A percentile compares a stretch with the other conserved stretches of the same genome.
Evolutionary conservation across 2,113 vertebrate genomes (phyloP).

Genomic region (Pteronura brasiliensis): DNA sequence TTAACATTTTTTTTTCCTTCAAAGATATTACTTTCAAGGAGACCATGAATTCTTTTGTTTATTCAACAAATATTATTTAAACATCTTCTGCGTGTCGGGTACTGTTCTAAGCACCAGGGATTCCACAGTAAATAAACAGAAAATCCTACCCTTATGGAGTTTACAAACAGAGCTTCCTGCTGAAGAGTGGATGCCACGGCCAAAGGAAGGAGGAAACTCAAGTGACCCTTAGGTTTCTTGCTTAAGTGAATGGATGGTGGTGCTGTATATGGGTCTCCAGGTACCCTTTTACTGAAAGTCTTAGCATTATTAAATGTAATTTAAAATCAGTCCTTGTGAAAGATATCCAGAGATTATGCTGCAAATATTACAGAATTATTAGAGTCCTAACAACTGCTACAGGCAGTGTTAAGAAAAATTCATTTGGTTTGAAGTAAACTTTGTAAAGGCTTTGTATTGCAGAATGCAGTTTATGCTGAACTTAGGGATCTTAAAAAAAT

Average conservation of each 20-base stretch:
- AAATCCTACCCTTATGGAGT: neutral
- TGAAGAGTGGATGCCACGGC: neutral
- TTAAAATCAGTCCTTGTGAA: conserved; percentile 5
- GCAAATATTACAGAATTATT: conserved; percentile 26
- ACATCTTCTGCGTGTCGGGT: neutral
- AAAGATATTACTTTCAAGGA: neutral
- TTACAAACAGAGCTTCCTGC: neutral
- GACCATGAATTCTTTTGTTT: neutral
- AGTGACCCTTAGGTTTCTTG: neutral
- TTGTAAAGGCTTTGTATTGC: neutral
- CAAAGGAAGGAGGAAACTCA: neutral
- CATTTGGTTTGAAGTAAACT: neutral
- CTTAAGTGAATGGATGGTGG: neutral
- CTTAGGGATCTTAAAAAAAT: neutral
- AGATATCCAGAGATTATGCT: neutral
- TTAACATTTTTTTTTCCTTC: neutral
- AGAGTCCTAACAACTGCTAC: neutral
- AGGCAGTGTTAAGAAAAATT: neutral
- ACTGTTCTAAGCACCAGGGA: neutral
- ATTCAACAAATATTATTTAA: neutral
- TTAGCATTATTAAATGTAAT: conserved; percentile 27
- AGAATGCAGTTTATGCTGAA: conserved; percentile 1
- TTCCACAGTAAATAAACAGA: neutral
- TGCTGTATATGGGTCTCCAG: neutral
- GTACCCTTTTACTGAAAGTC: neutral